These are phyloP conservation scores for Esox lucius DNA, from an alignment of 2,797 vertebrate genomes.

Conservation along the genomic window DNA sequence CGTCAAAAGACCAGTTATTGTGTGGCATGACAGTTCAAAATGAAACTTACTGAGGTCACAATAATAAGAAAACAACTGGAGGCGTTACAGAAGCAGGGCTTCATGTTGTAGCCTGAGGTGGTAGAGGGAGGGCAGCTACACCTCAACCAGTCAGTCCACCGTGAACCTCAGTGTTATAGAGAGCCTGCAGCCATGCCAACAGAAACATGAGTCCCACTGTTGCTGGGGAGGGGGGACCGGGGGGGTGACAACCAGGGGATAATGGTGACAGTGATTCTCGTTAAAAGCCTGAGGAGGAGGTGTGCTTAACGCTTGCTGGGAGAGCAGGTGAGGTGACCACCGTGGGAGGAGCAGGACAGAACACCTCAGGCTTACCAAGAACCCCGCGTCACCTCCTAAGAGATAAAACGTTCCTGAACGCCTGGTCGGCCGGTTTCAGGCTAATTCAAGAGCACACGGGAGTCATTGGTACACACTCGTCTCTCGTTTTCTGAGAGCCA, in stretches of 20 bases:
- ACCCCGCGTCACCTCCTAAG: conserved; percentile 1
- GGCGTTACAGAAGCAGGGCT: not conserved
- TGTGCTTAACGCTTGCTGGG: conserved; percentile 44
- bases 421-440: conserved; percentile 17
- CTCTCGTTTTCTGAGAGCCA: not conserved
- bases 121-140: not conserved
- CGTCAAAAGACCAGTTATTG: not conserved
- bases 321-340: conserved; percentile 33
- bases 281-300: conserved; percentile 19
- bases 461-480: not conserved
- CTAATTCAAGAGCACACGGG: conserved; percentile 55
- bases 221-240: conserved; percentile 24
- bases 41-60: not conserved
- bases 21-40: not conserved
- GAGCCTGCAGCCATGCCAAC: conserved; percentile 46
- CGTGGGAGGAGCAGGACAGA: conserved; percentile 10
- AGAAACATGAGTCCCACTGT: conserved; percentile 58
- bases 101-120: not conserved
- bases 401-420: not conserved
- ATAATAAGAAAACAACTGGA: not conserved
- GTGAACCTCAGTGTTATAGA: not conserved
- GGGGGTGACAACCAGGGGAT: conserved; percentile 19
- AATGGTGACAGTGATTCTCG: conserved; percentile 8
- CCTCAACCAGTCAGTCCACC: not conserved
- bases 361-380: not conserved